Base-by-base conservation (phyloP, 2,888 invertebrate genomes). In the Geotrupes spiniger region DNA sequence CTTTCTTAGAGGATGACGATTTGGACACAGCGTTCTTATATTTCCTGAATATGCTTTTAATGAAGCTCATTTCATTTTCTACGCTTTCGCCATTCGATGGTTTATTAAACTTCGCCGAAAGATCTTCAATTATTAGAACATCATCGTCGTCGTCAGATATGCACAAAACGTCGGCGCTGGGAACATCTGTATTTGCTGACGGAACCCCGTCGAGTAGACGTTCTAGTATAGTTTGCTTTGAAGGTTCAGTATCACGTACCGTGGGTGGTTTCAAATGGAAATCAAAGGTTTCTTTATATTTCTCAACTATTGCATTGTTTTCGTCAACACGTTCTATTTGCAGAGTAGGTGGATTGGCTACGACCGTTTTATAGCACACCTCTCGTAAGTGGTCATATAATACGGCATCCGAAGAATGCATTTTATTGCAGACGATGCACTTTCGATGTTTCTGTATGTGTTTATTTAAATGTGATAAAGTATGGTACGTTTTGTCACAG, bases 201-300 rank as follows among this genome's bases (percentile, higher is more conserved):
- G 6, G 4, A 21, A 4, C 21, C 21, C 6, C 21, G n/a, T n/a
- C n/a, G n/a, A n/a, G n/a, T n/a, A n/a, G n/a, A n/a, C n/a, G n/a
- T n/a, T n/a, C n/a, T n/a, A n/a, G n/a, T 21, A 21, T 21, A 3
- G 6, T 3, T 6, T 3, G 3, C 3, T 21, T 21, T 3, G 21
- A 21, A 3, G 6, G 6, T 6, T 4, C 21, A 21, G 3, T 6
- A 3, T 21, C 21, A 4, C 3, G 3, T 6, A 6, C 4, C 21
- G 21, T 21, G 6, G 3, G 3, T 3, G 21, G 21, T 4, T 21
- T 21, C n/a, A 10, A 8, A 15, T 14, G 33, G 14, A 6, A 33
- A n/a, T 50, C 50, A 36, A 50, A 50, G 11, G 46, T 46, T 27
- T 42, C 36, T 14, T 17, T 40, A 12, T 46, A 50, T n/a, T 17